phyloP scores from a whole-genome alignment of 2,888 invertebrate species.

The Clivina fossor region DNA sequence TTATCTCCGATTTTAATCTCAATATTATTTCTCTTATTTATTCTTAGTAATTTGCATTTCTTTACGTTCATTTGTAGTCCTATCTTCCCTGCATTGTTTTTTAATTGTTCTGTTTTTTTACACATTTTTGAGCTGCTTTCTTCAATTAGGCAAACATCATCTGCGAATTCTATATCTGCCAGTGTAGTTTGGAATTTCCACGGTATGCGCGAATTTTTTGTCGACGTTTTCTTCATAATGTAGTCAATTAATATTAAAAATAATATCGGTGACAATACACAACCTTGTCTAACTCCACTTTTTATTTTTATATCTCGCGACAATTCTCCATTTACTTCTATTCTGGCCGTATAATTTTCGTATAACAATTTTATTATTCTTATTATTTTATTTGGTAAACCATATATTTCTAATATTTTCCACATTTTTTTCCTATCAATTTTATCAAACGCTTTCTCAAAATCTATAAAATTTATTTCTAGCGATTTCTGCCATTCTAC shows the following conservation, averaged over 20 bases:
- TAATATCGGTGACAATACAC: background rate
- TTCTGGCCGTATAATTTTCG: background rate
- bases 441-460: too few species aligned
- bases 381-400: too few species aligned
- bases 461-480: background rate
- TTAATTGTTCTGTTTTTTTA: background rate
- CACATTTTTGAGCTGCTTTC: background rate
- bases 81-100: background rate
- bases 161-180: constrained; percentile 4
- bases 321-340: background rate
- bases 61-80: background rate
- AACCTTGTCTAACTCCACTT: constrained; percentile 3
- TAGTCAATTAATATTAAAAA: background rate
- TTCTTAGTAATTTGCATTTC: constrained; percentile 1
- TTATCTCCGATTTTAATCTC: too few species aligned
- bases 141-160: background rate
- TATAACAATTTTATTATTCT: background rate
- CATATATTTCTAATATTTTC: too few species aligned
- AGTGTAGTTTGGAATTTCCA: background rate
- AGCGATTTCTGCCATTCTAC: background rate
- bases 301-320: background rate
- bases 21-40: too few species aligned
- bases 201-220: background rate
- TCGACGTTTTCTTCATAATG: background rate
- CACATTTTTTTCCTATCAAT: too few species aligned